A percentile compares a stretch with the other conserved stretches of the same genome.
Conservation (phyloP, 2,797 vertebrate genomes). For the Xenopus petersii region DNA sequence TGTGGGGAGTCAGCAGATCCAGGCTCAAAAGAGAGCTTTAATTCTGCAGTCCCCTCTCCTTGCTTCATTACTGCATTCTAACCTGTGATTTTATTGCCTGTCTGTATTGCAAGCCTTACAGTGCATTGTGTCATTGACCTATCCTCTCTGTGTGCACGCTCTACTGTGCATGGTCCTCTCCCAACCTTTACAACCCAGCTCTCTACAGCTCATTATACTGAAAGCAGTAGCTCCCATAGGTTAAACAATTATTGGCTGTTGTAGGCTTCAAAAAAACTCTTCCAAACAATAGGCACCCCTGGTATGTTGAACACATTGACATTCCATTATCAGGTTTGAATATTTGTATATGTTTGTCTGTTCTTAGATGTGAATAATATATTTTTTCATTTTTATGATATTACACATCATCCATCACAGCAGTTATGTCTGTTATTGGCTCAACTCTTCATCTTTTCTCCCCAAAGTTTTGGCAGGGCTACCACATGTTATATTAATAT, state of each 20-base stretch:
- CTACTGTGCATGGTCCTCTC: conserved; percentile 28
- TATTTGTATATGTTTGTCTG: not conserved
- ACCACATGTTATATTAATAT: too few species aligned
- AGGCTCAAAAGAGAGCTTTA: conserved; percentile 45
- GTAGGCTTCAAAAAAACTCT: not conserved
- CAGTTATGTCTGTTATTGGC: too few species aligned
- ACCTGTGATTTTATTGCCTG: conserved; percentile 29
- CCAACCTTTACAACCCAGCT: not conserved
- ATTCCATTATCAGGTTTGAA: not conserved
- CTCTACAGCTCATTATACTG: too few species aligned
- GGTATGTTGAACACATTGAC: not conserved
- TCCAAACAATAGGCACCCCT: too few species aligned
- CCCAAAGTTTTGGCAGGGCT: too few species aligned
- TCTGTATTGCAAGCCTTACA: conserved; percentile 20
- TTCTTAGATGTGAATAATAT: too few species aligned
- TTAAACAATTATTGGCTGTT: not conserved
- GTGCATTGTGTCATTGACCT: conserved; percentile 2
- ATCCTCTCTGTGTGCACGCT: conserved; percentile 10
- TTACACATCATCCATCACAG: too few species aligned
- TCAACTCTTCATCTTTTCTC: too few species aligned
- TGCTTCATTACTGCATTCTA: conserved; percentile 9
- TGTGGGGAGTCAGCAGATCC: conserved; percentile 62
- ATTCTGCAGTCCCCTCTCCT: conserved; percentile 22
- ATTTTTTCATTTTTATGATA: too few species aligned
- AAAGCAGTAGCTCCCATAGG: not conserved